Evolutionary conservation across 2,888 invertebrate species (phyloP), one percentile per base, ranked within the genome.

Genomic region (Anorthoa munda): DNA sequence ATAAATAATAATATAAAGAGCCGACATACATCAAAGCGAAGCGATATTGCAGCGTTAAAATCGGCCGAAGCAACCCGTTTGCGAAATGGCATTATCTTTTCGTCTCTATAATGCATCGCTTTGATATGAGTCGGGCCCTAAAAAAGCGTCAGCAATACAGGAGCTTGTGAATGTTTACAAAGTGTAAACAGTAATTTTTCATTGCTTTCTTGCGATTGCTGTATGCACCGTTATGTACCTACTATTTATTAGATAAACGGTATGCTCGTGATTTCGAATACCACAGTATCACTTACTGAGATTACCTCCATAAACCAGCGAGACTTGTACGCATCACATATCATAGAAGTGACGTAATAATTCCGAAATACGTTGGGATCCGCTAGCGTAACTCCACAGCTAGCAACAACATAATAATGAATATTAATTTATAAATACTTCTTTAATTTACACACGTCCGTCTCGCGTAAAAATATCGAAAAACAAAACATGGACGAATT

Each of bases 401-500:
- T 66, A 75, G 39, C 51, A 70, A 64, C 56, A 81, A 81, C 56
- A 71, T 71, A 65, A 67, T 70, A 39, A 55, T 66, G 60, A 66
- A 23, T 72, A 61, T 79, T 70, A 64, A 72, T 75, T 71, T 46
- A 76, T 76, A 77, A 81, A 80, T 81, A 81, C 31, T 81, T 59
- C 23, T 77, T 18, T 45, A 72, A 78, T 78, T 82, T 72, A 69
- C 69, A 75, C 50, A 61, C 67, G 77, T 45, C 82, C 61, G 46
- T 69, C 63, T 79, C 66, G 74, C 66, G 50, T 79, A 73, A 73
- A 68, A 56, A 58, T 69, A 79, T 79, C 80, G 69, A 69, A 68
- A 82, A 82, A 31, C 51, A 72, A 69, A 69, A 65, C 53, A 46
- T 68, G 82, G 81, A 72, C 74, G 82, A 77, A 81, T 76, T 71